A percentile compares a stretch with the other conserved stretches of the same genome.
Conservation (phyloP, 2,113 vertebrate genomes). For the Saimiri boliviensis region DNA sequence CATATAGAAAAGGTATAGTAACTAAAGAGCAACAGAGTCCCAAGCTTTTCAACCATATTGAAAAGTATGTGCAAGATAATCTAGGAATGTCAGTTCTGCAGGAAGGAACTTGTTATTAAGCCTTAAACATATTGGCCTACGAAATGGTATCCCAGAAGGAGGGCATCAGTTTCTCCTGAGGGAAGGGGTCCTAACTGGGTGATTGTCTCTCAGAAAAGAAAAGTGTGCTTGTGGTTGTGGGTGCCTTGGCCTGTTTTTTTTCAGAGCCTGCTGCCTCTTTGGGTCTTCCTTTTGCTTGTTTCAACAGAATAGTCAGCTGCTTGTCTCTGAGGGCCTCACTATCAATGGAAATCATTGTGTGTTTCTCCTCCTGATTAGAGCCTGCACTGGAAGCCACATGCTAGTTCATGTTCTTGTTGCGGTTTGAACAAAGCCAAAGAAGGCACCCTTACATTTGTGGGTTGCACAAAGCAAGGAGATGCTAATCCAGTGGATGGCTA, state of each 20-base stretch:
- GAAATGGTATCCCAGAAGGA: background rate
- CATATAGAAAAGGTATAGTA: background rate
- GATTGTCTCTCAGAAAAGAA: background rate
- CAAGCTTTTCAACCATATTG: too few species aligned
- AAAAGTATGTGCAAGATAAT: rapidly evolving
- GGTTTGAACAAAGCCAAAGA: background rate
- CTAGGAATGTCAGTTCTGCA: background rate
- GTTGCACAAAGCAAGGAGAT: background rate
- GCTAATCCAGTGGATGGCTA: too few species aligned
- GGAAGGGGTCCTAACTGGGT: background rate
- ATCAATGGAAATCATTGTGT: background rate
- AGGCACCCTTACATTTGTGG: background rate
- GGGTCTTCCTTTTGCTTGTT: background rate
- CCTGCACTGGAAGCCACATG: background rate
- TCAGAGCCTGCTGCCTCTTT: background rate
- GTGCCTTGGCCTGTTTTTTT: rapidly evolving
- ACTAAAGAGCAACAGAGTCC: background rate
- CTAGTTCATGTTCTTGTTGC: background rate
- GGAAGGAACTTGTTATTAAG: background rate
- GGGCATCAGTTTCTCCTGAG: background rate
- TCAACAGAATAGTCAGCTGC: background rate
- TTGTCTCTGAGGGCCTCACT: background rate
- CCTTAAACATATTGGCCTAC: background rate
- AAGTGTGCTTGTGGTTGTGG: too few species aligned
- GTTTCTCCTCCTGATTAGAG: background rate